phyloP scores from a whole-genome alignment of 2,113 vertebrate genomes.

The Agelaius tricolor region DNA sequence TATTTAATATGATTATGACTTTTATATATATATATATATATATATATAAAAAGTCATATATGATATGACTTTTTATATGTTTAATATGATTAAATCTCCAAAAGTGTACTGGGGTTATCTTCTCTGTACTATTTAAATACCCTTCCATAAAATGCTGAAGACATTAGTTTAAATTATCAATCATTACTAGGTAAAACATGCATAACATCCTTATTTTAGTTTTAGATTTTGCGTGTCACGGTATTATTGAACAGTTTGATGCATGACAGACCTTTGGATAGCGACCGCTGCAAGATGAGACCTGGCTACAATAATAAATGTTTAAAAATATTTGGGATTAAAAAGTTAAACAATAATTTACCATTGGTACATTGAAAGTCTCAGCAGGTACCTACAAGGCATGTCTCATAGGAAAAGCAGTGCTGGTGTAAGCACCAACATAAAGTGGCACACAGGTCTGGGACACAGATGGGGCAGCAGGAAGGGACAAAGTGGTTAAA shows the following conservation, averaged over 20 bases:
- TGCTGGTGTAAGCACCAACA: neutral
- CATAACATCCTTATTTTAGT: neutral
- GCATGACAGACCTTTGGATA: neutral
- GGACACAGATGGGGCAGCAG: rapidly evolving
- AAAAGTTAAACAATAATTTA: neutral
- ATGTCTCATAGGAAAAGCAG: neutral
- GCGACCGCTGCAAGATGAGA: neutral
- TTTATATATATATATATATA: too few species aligned
- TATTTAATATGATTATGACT: neutral
- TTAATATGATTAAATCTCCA: neutral
- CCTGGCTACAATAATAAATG: neutral
- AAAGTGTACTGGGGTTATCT: neutral
- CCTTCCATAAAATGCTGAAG: neutral
- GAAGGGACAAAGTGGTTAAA: neutral
- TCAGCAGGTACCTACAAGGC: neutral
- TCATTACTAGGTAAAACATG: neutral
- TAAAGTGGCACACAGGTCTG: rapidly evolving
- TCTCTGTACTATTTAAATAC: neutral
- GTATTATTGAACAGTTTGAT: neutral
- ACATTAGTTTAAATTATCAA: neutral
- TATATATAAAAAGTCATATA: too few species aligned
- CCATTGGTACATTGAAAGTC: neutral
- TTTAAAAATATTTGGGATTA: neutral
- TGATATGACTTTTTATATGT: too few species aligned
- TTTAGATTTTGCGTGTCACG: neutral